phyloP scores from a whole-genome alignment of 2,888 invertebrate species.

The Sipunculus nudus region DNA sequence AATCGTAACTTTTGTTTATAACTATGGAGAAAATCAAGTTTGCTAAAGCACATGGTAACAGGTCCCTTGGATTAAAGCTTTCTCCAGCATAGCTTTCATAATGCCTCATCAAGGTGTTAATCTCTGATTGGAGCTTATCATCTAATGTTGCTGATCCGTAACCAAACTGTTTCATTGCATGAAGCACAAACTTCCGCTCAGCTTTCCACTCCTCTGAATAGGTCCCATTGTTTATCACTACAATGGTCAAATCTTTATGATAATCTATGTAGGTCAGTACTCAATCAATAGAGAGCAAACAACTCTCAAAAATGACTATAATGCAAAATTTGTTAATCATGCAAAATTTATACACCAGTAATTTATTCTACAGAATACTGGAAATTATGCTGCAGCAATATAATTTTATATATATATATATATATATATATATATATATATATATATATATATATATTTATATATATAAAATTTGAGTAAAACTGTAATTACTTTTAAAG shows the following conservation, averaged over 20 bases:
- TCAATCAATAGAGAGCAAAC: too few species aligned
- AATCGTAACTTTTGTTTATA: conserved; percentile 7
- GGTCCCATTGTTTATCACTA: conserved; percentile 11
- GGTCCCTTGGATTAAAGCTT: conserved; percentile 1
- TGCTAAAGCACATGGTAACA: conserved; percentile 9
- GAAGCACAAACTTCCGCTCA: conserved; percentile 5
- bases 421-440: too few species aligned
- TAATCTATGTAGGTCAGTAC: not conserved
- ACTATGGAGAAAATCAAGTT: conserved; percentile 14
- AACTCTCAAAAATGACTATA: too few species aligned
- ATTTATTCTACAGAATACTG: too few species aligned
- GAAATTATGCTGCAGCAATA: too few species aligned
- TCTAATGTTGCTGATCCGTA: conserved; percentile 3
- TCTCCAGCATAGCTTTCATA: not conserved
- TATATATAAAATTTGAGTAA: too few species aligned
- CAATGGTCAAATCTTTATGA: not conserved
- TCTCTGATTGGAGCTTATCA: conserved; percentile 5
- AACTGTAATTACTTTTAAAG: too few species aligned
- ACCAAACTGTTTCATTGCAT: conserved; percentile 8
- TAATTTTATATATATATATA: too few species aligned
- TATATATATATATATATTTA: too few species aligned
- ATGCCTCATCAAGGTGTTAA: not conserved
- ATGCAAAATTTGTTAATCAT: too few species aligned
- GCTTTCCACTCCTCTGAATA: conserved; percentile 10
- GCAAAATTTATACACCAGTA: too few species aligned